A percentile compares a stretch with the other conserved stretches of the same genome.
Evolutionary conservation across 2,113 vertebrate species (phyloP).

Genomic region (Callorhinus ursinus): DNA sequence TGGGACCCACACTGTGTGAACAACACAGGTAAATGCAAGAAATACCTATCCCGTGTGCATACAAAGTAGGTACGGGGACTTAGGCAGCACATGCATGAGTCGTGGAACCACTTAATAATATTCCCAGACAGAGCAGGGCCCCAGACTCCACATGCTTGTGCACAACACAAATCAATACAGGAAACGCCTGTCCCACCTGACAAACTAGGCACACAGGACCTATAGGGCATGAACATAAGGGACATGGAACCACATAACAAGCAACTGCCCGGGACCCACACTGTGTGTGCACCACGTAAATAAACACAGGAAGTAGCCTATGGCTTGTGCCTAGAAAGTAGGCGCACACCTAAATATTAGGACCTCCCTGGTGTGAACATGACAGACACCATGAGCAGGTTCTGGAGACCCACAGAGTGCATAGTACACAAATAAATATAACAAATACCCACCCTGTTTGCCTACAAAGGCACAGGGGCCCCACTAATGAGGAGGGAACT

Average conservation of each 20-base stretch:
- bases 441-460: background rate
- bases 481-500: background rate
- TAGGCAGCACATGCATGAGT: background rate
- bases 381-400: background rate
- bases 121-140: background rate
- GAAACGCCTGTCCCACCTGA: background rate
- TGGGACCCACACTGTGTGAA: background rate
- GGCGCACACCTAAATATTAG: rapidly evolving
- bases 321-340: background rate
- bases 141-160: background rate
- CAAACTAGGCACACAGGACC: background rate
- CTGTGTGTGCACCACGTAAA: too few species aligned
- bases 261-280: background rate
- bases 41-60: background rate
- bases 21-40: slow-evolving; percentile 30
- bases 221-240: background rate
- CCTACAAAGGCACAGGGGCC: background rate
- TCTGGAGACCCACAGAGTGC: background rate
- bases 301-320: background rate
- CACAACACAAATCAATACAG: background rate
- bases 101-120: background rate
- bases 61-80: background rate
- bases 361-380: background rate
- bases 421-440: background rate
- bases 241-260: background rate